Conservation (phyloP, 2,888 invertebrate genomes). For the Macrosiphum euphorbiae region DNA sequence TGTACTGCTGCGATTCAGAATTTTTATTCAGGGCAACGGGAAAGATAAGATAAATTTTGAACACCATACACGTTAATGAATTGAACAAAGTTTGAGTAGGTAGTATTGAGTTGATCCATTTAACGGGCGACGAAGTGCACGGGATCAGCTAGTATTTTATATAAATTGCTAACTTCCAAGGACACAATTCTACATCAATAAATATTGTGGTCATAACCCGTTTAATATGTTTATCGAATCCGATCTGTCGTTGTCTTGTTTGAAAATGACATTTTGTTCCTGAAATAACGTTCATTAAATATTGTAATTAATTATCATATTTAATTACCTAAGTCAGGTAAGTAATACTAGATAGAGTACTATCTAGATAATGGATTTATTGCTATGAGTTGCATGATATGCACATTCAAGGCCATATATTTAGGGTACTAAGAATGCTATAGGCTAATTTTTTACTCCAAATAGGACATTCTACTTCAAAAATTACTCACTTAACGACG, state of each 20-base stretch:
- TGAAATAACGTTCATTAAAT: not conserved
- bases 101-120: too few species aligned
- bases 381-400: not conserved
- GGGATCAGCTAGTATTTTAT: too few species aligned
- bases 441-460: not conserved
- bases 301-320: not conserved
- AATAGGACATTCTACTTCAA: not conserved
- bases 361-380: not conserved
- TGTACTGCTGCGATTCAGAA: too few species aligned
- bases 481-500: constrained; percentile 69
- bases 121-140: too few species aligned
- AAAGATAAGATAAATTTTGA: too few species aligned
- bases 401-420: not conserved
- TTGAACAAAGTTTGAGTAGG: too few species aligned
- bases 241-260: constrained; percentile 2
- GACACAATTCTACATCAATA: not conserved
- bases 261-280: constrained; percentile 53
- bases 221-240: constrained; percentile 55
- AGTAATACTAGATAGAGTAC: not conserved
- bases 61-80: too few species aligned
- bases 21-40: too few species aligned
- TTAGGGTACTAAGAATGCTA: too few species aligned
- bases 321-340: not conserved
- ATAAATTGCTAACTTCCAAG: not conserved
- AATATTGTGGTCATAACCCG: constrained; percentile 10